Conservation (phyloP, 2,888 invertebrate species). For the Metellina segmentata region DNA sequence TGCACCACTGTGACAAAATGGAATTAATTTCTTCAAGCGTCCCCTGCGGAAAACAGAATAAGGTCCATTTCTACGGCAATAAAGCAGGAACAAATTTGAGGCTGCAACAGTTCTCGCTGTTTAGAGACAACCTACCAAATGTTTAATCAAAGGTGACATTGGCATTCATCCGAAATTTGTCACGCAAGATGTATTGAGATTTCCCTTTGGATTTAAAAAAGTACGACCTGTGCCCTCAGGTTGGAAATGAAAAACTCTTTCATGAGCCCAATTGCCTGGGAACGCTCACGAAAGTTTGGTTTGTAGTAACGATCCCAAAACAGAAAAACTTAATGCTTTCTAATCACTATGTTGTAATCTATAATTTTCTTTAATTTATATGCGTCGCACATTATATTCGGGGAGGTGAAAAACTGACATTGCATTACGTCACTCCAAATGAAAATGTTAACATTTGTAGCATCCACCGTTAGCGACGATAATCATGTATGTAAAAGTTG, state of each 20-base stretch:
- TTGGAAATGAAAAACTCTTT: not conserved
- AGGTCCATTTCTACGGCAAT: too few relatives aligned
- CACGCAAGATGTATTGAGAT: not conserved
- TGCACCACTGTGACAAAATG: too few relatives aligned
- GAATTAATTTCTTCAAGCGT: too few relatives aligned
- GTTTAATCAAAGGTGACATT: not conserved
- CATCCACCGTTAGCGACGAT: not conserved
- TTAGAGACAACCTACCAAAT: not conserved
- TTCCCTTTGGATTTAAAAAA: not conserved
- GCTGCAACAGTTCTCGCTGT: too few relatives aligned
- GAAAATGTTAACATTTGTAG: not conserved
- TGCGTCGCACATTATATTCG: not conserved
- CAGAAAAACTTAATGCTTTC: not conserved
- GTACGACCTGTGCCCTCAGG: not conserved
- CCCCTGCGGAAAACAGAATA: too few relatives aligned
- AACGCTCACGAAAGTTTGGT: not conserved
- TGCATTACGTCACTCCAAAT: not conserved
- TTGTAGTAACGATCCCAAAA: not conserved
- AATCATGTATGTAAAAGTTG: not conserved
- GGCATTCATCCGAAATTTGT: not conserved
- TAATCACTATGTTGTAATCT: not conserved
- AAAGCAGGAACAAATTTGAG: too few relatives aligned
- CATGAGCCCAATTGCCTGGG: not conserved
- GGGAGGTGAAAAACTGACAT: not conserved
- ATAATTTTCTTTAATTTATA: not conserved